Conservation (phyloP, 2,113 vertebrate genomes). For the Callaeas wilsoni region DNA sequence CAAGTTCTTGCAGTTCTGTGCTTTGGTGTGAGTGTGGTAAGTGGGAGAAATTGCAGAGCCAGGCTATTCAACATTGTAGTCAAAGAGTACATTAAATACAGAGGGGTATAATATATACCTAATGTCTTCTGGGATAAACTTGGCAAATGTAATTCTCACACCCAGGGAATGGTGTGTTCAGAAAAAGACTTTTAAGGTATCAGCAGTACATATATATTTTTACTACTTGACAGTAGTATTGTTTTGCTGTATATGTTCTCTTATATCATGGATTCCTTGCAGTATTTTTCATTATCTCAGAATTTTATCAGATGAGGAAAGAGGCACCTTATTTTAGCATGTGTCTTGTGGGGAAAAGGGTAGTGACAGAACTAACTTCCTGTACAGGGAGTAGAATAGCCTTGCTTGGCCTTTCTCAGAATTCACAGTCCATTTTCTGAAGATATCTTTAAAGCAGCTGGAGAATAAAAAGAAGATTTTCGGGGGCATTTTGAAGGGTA, state of each 20-base stretch:
- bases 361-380: not conserved
- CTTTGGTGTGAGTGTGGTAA: not conserved
- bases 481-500: not conserved
- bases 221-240: not conserved
- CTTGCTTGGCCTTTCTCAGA: not conserved
- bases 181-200: not conserved
- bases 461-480: not conserved
- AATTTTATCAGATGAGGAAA: not conserved
- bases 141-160: not conserved
- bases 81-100: not conserved
- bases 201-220: not conserved
- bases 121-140: not conserved
- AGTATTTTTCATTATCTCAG: not conserved
- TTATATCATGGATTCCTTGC: not conserved
- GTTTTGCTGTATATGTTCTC: not conserved
- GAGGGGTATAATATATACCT: not conserved
- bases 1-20: not conserved
- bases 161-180: not conserved
- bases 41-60: not conserved
- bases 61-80: not conserved
- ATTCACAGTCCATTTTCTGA: not conserved
- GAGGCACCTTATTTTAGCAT: not conserved
- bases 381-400: not conserved
- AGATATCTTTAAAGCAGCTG: not conserved
- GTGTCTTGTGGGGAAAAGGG: not conserved